Conservation (phyloP, 2,888 invertebrate genomes). For the Sarcophaga carnaria region DNA sequence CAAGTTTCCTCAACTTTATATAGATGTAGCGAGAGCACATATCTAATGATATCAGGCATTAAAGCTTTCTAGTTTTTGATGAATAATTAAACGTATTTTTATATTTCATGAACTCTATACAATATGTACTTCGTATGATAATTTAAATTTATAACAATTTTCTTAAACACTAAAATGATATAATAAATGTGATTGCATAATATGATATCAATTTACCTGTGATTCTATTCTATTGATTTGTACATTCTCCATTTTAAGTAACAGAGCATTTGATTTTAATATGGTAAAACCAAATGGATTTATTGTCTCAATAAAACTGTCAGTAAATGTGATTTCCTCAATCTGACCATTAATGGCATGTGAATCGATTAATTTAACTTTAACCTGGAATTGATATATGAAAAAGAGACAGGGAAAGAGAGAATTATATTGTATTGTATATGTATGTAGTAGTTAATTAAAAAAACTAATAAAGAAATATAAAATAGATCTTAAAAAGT, state of each 20-base stretch:
- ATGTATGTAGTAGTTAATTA: background rate
- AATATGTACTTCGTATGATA: no score
- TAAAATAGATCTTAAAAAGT: background rate
- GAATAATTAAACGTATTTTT: no score
- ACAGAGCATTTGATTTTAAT: conserved; percentile 85
- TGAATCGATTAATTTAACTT: conserved; percentile 83
- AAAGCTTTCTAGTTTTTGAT: no score
- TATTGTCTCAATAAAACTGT: conserved; percentile 85
- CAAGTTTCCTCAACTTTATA: no score
- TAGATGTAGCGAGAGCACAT: no score
- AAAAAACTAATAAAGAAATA: no score
- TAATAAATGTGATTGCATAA: no score
- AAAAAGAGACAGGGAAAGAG: background rate
- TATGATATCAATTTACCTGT: conserved; percentile 74
- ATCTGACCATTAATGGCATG: conserved; percentile 88
- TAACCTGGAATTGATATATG: conserved; percentile 60
- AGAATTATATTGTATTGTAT: conserved; percentile 11
- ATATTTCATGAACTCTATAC: no score
- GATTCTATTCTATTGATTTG: conserved; percentile 84
- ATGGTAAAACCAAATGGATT: conserved; percentile 90
- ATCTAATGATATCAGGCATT: no score
- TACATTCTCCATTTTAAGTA: conserved; percentile 85
- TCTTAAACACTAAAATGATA: no score
- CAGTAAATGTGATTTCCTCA: conserved; percentile 86
- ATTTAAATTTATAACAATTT: no score